Evolutionary conservation across 2,888 invertebrate genomes (phyloP), one percentile per base, ranked within the genome.

Genomic region (Diarsia brunnea): DNA sequence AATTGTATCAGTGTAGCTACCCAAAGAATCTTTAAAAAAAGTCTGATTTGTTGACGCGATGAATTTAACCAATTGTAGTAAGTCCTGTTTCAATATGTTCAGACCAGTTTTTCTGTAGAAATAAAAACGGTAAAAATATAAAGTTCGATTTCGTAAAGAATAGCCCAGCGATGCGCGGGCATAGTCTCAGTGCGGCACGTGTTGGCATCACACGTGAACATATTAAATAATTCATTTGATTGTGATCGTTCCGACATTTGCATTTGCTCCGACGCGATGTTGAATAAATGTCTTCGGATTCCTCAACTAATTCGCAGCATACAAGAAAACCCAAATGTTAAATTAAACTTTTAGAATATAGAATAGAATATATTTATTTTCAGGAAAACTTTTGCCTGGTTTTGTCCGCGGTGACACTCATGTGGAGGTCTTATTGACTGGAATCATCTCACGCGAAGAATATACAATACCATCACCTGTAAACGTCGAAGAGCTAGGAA

Each of bases 141-240:
- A n/a, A n/a, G n/a, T n/a, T 43, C 55, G 24, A 58, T 69, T 70
- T 61, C 60, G 47, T 58, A 78, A 78, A 66, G 45, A 78, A 78
- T 65, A 24, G 38, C 14, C 27, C 10, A 38, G 4, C 19, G 14
- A 45, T 47, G 55, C 68, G 69, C 69, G 43, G 21, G 60, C 68
- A 70, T 64, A 63, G 74, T 64, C 58, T 67, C 49, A 47, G 51
- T 53, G 38, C 53, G n/a, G 66, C 84, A 84, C 84, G 72, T 81
- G 75, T 74, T 49, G 69, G 53, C 63, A n/a, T 16, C 65, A 53
- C 76, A 78, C 80, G 80, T 72, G 70, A 47, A 51, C 55, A 16
- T 66, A 81, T 78, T 74, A 75, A 78, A 79, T 86, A 74, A 80
- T 82, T 75, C 66, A 82, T 82, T 65, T 67, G 75, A 79, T 75